Evolutionary conservation across 2,888 invertebrate species (phyloP), one percentile per base, ranked within the genome.

Genomic region (Cheilosia grossa): DNA sequence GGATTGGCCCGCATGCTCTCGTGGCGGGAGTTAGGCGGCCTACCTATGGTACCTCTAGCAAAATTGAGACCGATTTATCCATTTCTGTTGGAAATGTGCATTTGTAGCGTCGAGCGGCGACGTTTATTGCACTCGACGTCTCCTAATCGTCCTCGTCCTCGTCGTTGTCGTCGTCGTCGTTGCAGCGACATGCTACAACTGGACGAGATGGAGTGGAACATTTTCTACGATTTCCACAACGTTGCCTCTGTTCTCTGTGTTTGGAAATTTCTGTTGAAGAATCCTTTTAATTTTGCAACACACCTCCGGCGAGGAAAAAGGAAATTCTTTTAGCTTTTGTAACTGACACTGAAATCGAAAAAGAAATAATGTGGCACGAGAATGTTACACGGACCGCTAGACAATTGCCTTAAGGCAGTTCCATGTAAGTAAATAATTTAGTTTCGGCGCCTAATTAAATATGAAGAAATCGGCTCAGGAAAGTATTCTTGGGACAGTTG

Each of bases 71-170:
- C 81, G 70, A 82, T 82, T 79, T 73, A 78, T 78, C 61, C 79
- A 56, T 79, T 79, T 59, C 54, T 42, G 61, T 42, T 67, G 53
- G 78, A 54, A 73, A 67, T 83, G 80, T 83, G 79, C 79, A 80
- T 83, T 83, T 64, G 83, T 74, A 79, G 42, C 47, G 72, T 69
- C 54, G 69, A 64, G 44, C 72, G 73, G 79, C 67, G 73, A 83
- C 63, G 56, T 79, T 83, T 79, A 79, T 83, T 83, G 73, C 79
- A 79, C 82, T 83, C 64, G 63, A 69, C 69, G 78, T 82, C 77
- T 81, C 75, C 37, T 51, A 77, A 44, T 73, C 42, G 58, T 51
- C 59, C 19, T 73, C 42, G 58, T 51, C 59, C 19, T 58, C 19
- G 40, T 73, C 42, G 58, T 51, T 51, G 19, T 67, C 47, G 64